Evolutionary conservation across 2,888 invertebrate genomes (phyloP), one percentile per base, ranked within the genome.

Genomic region (Schizotus pectinicornis): DNA sequence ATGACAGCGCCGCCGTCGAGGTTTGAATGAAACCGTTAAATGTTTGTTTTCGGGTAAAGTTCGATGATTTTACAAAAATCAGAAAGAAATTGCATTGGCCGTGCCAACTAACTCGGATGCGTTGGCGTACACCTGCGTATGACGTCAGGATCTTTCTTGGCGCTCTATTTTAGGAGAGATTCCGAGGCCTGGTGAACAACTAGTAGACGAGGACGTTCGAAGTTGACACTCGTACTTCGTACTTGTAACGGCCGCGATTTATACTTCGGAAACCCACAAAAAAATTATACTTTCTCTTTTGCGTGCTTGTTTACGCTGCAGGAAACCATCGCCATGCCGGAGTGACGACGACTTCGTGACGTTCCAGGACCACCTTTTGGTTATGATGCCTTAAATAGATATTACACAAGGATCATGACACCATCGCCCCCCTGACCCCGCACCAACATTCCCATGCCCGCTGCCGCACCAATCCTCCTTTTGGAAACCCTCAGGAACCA

Each of bases 111-210:
- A 30, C 46, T 51, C 13, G 11, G 54, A 52, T 35, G 61, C 58
- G 61, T 55, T 51, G 61, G 61, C 55, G 61, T 61, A 58, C 61
- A 58, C 55, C 58, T 55, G 61, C 48, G 55, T 54, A 55, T 61
- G 61, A 61, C 61, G 61, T 61, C 61, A 61, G 47, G 48, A 55
- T 55, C 48, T 46, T 61, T 54, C 49, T 58, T 51, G 58, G 50
- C 61, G 55, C 58, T 55, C 61, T 61, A 61, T 61, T 61, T 61
- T 61, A 61, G 61, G 61, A 55, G 58, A 50, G 61, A 61, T 61
- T 42, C 61, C 43, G 52, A 59, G 60, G 48, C 56, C 60, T 52
- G 52, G 51, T 53, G 51, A 52, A 56, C 47, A 36, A 56, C 47
- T 52, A 36, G 55, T 55, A 50, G 57, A 52, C 51, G 57, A 57